Conservation (phyloP, 2,113 vertebrate species). For the Rostratula benghalensis region DNA sequence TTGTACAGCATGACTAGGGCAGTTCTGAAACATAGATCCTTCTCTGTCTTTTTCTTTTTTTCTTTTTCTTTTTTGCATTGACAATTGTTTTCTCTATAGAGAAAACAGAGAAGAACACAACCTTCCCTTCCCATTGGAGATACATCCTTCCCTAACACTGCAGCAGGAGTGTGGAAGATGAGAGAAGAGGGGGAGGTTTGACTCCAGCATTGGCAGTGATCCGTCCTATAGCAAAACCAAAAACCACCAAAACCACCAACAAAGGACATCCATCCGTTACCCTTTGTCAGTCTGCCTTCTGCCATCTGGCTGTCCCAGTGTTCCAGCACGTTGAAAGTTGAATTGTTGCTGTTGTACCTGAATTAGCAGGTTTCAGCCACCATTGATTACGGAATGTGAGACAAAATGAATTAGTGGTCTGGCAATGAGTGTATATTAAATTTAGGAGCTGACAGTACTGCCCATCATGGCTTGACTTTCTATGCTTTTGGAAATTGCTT, state of each 20-base stretch:
- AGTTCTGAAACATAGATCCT: background rate
- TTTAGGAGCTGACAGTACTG: background rate
- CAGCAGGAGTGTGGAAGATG: background rate
- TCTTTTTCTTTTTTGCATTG: background rate
- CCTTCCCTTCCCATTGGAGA: background rate
- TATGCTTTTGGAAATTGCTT: background rate
- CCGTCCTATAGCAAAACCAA: background rate
- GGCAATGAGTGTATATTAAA: background rate
- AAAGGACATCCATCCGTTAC: background rate
- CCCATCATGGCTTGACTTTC: background rate
- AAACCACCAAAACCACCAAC: background rate
- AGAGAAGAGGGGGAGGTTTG: background rate
- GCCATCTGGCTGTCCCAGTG: background rate
- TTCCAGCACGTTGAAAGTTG: background rate
- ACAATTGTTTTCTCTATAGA: background rate
- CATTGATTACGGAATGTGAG: fast-evolving
- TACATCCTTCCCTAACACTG: background rate
- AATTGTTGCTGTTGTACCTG: background rate
- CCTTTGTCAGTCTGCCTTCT: background rate
- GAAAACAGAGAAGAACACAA: background rate
- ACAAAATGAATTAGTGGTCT: background rate
- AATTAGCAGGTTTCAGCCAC: background rate
- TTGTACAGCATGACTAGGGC: background rate
- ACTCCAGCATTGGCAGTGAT: background rate
- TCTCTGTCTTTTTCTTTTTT: fast-evolving